Conservation (phyloP, 2,113 vertebrate species). For the Nasalis larvatus region DNA sequence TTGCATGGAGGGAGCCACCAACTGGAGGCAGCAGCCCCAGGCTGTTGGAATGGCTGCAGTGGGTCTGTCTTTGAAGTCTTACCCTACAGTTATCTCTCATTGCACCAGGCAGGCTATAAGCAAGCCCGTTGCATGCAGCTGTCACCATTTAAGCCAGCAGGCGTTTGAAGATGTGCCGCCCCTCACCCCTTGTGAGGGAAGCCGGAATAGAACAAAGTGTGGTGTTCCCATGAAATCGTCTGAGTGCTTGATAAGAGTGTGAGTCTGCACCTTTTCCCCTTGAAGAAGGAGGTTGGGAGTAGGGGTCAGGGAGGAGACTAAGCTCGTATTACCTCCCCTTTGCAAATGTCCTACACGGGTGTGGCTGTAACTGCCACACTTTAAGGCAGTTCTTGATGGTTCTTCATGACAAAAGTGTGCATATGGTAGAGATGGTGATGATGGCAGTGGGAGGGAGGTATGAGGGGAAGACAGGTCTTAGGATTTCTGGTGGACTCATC, state of each 20-base stretch:
- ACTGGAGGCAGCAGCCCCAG: slow-evolving; percentile 73
- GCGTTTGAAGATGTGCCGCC: slow-evolving; percentile 81
- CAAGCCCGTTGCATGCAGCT: slow-evolving; percentile 83
- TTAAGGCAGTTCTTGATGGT: not conserved
- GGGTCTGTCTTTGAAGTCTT: slow-evolving; percentile 85
- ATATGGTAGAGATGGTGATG: not conserved
- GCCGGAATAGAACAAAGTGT: slow-evolving; percentile 82
- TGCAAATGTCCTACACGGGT: not conserved
- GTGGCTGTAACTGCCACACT: not conserved
- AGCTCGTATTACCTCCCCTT: not conserved
- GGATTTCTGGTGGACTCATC: not conserved
- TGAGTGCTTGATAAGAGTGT: slow-evolving; percentile 65
- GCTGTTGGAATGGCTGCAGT: slow-evolving; percentile 71
- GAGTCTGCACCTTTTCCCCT: slow-evolving; percentile 70
- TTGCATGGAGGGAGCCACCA: slow-evolving; percentile 72
- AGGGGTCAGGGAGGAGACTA: not conserved
- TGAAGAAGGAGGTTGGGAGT: not conserved
- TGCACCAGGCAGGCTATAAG: slow-evolving; percentile 78
- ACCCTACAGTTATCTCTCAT: slow-evolving; percentile 84
- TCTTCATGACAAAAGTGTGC: not conserved
- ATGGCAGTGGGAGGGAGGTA: not conserved
- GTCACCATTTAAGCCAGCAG: slow-evolving; percentile 82
- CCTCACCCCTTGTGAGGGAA: slow-evolving; percentile 69
- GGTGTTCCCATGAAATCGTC: slow-evolving; percentile 78
- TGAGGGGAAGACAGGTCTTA: not conserved